These are phyloP conservation scores for Phocoena phocoena DNA, from an alignment of 2,113 vertebrate species.

Conservation along the genomic window DNA sequence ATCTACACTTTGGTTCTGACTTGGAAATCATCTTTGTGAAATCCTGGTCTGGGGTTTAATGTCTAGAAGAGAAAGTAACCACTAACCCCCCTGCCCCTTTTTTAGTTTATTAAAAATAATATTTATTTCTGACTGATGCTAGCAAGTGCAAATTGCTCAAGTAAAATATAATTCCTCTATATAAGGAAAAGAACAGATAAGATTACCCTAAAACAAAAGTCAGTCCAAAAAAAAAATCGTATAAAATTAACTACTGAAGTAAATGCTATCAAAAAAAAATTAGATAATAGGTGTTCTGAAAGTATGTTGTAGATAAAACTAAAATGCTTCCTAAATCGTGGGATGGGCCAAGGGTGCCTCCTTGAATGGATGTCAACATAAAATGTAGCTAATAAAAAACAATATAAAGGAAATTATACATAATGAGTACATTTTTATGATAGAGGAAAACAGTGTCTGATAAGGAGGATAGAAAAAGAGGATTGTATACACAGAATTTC, in stretches of 20 bases:
- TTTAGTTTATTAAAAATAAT: conserved; percentile 12
- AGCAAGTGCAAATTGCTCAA: not conserved
- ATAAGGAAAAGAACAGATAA: not conserved
- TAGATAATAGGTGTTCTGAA: not conserved
- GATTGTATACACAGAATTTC: not conserved
- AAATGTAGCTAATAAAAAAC: not conserved
- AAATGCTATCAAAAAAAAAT: not conserved
- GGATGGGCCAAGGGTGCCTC: not conserved
- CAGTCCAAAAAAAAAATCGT: not conserved
- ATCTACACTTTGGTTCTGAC: not conserved
- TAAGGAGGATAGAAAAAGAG: not conserved
- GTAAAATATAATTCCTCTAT: not conserved
- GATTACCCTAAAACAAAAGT: not conserved
- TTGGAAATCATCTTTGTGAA: not conserved
- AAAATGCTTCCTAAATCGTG: not conserved
- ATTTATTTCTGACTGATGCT: not conserved
- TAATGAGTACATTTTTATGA: not conserved
- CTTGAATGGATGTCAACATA: not conserved
- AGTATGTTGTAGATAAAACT: not conserved
- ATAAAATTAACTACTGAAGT: not conserved
- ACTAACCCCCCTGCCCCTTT: not conserved
- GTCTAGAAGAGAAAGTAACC: not conserved
- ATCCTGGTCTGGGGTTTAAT: not conserved
- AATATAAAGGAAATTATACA: not conserved
- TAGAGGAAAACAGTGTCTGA: not conserved